These are phyloP conservation scores for Scaptomyza flava DNA, from an alignment of 2,888 invertebrate genomes.

Conservation along the genomic window DNA sequence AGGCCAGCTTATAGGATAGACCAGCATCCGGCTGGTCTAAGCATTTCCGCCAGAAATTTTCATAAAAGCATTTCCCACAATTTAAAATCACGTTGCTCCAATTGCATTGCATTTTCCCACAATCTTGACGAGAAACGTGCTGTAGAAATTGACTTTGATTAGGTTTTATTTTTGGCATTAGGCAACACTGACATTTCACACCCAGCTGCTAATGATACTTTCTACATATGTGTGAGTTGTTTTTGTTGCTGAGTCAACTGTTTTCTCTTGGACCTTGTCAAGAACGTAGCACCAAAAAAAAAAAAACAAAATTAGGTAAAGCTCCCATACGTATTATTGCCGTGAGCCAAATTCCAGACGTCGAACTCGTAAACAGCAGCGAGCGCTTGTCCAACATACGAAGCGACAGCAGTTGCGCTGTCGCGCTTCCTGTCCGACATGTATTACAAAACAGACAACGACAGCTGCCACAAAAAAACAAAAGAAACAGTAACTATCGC, in stretches of 20 bases:
- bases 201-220: constrained; percentile 56
- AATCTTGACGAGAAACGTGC: constrained; percentile 50
- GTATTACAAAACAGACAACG: constrained; percentile 34
- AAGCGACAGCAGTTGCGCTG: constrained; percentile 55
- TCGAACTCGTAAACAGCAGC: constrained; percentile 27
- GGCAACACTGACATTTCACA: constrained; percentile 41
- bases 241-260: constrained; percentile 56
- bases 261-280: constrained; percentile 63
- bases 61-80: constrained; percentile 37
- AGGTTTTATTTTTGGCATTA: constrained; percentile 28
- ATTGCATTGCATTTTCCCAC: constrained; percentile 50
- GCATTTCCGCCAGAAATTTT: constrained; percentile 38
- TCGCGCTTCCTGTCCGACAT: constrained; percentile 55
- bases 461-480: constrained; percentile 16
- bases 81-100: constrained; percentile 39
- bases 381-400: constrained; percentile 33
- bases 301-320: constrained; percentile 7
- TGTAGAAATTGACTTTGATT: constrained; percentile 61
- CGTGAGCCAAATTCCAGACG: constrained; percentile 31
- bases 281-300: constrained; percentile 31
- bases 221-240: constrained; percentile 2
- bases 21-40: constrained; percentile 29
- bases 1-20: constrained; percentile 15
- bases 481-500: constrained; percentile 20
- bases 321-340: constrained; percentile 18